Percentiles rank a stretch among this genome's conserved stretches.
phyloP scores from a whole-genome alignment of 2,113 vertebrate species.

The Corydoras sp. region DNA sequence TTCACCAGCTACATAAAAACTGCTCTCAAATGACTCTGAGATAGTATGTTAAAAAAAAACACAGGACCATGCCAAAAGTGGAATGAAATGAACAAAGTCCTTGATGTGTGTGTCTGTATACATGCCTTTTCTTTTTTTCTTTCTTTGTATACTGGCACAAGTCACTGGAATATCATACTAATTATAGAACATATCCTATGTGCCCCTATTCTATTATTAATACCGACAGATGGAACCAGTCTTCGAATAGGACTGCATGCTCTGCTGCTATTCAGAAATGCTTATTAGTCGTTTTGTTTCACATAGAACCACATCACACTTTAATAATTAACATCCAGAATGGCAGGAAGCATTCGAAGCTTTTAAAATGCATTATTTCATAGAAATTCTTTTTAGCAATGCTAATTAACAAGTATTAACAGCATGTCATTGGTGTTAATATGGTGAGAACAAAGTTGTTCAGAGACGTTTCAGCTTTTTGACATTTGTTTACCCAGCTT shows the following conservation, averaged over 20 bases:
- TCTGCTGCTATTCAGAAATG: conserved; percentile 41
- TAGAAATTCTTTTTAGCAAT: not conserved
- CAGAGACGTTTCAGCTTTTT: not conserved
- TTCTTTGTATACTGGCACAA: too few species aligned
- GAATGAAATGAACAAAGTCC: too few species aligned
- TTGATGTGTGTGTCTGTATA: too few species aligned
- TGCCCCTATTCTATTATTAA: conserved; percentile 12
- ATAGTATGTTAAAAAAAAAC: too few species aligned
- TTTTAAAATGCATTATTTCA: not conserved
- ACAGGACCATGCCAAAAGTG: too few species aligned
- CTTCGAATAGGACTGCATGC: conserved; percentile 40
- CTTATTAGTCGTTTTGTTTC: conserved; percentile 48
- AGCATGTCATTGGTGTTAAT: not conserved
- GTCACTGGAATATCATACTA: too few species aligned
- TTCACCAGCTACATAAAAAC: too few species aligned
- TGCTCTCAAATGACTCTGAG: too few species aligned
- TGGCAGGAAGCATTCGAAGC: conserved; percentile 14
- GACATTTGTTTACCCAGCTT: not conserved
- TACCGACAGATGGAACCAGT: conserved; percentile 38
- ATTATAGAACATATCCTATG: conserved; percentile 22
- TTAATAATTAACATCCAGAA: conserved; percentile 31
- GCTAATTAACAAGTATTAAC: not conserved
- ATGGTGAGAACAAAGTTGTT: not conserved
- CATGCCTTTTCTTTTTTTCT: too few species aligned
- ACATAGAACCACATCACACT: conserved; percentile 29